These are phyloP conservation scores for Cyrtonyx montezumae DNA, from an alignment of 2,113 vertebrate genomes.

Conservation along the genomic window DNA sequence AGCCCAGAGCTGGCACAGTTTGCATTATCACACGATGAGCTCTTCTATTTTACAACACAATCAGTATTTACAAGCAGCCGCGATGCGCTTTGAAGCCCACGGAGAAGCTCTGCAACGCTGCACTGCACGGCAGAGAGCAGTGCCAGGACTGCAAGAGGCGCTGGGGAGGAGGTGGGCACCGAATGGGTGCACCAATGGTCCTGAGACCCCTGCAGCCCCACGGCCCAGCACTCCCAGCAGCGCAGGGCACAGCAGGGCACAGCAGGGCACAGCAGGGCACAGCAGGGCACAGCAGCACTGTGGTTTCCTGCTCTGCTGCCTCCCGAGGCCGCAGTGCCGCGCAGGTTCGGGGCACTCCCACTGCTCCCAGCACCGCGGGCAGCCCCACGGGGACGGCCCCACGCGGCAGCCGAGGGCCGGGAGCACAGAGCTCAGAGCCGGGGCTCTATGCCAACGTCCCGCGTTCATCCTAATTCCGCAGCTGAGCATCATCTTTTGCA, in stretches of 20 bases:
- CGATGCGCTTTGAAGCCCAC: neutral
- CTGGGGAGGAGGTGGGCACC: neutral
- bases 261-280: neutral
- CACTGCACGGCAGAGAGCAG: neutral
- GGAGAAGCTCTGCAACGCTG: neutral
- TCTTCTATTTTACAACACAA: constrained; percentile 49
- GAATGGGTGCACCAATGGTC: neutral
- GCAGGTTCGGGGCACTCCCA: neutral
- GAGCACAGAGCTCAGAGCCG: neutral
- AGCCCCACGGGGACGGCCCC: no score
- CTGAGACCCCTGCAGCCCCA: neutral
- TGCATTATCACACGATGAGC: neutral
- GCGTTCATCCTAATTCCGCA: neutral
- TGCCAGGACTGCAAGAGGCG: neutral
- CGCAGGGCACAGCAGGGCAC: neutral
- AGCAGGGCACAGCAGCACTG: neutral
- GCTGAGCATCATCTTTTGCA: neutral
- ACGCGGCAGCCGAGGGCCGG: neutral
- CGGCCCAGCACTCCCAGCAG: neutral
- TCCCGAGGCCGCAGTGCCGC: no score
- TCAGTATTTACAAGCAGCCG: constrained; percentile 52
- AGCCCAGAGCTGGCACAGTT: constrained; percentile 17
- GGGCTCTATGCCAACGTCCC: neutral
- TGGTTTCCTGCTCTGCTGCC: no score
- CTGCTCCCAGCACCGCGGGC: neutral